A percentile compares a stretch with the other conserved stretches of the same genome.
Evolutionary conservation across 2,888 invertebrate species (phyloP).

Genomic region (Anticlea derivata): DNA sequence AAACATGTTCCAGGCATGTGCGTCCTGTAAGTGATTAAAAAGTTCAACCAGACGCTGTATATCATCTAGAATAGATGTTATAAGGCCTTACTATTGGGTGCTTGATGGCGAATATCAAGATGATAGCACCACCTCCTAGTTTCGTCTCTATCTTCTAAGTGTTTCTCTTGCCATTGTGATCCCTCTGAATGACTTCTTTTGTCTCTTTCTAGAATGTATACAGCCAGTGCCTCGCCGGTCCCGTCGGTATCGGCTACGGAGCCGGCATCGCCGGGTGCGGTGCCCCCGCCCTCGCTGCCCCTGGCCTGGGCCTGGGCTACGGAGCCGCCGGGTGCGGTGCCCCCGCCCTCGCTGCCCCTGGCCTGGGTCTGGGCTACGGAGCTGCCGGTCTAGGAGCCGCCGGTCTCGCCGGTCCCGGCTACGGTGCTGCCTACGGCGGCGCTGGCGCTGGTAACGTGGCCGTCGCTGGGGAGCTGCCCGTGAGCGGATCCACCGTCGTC

Average conservation of each 20-base stretch:
- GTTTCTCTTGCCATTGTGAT: too few species aligned
- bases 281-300: slow-evolving; percentile 3
- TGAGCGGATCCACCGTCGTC: slow-evolving; percentile 47
- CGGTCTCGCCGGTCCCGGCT: background rate
- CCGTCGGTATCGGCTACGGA: slow-evolving; percentile 6
- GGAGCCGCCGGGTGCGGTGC: slow-evolving; percentile 7
- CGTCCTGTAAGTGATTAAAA: too few species aligned
- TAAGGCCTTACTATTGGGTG: too few species aligned
- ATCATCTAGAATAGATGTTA: too few species aligned
- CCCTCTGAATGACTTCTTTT: too few species aligned
- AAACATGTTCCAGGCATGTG: too few species aligned
- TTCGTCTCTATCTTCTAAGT: too few species aligned
- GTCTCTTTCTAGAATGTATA: slow-evolving; percentile 16
- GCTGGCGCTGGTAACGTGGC: slow-evolving; percentile 37
- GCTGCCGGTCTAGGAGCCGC: background rate
- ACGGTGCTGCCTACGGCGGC: slow-evolving; percentile 16
- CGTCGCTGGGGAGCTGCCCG: slow-evolving; percentile 45
- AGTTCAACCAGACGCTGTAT: too few species aligned
- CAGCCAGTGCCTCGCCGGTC: slow-evolving; percentile 17
- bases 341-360: slow-evolving; percentile 6
- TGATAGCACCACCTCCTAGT: too few species aligned
- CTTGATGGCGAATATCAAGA: too few species aligned
- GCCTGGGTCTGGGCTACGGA: slow-evolving; percentile 7
- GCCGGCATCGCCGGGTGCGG: slow-evolving; percentile 5
- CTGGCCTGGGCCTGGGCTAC: slow-evolving; percentile 10